phyloP scores from a whole-genome alignment of 1,140 invertebrate genomes.

The Reticulitermes speratus region DNA sequence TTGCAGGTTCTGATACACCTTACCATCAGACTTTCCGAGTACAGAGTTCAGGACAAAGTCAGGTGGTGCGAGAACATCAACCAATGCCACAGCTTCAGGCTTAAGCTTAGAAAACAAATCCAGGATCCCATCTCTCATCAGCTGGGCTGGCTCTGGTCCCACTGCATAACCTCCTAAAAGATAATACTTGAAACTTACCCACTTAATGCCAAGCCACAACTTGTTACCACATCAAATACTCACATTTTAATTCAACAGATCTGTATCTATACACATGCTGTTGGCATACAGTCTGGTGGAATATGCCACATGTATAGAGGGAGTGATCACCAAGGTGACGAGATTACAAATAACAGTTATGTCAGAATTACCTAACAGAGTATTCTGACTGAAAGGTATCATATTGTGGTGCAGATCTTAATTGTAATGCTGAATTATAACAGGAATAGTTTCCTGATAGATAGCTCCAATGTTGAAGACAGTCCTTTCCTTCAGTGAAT shows the following conservation, averaged over 20 bases:
- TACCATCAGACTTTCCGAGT: constrained; percentile 75
- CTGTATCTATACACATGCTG: not conserved
- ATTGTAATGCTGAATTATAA: too few species aligned
- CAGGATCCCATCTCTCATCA: constrained; percentile 62
- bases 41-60: constrained; percentile 84
- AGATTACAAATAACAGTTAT: too few species aligned
- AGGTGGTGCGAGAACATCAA: constrained; percentile 82
- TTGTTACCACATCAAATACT: not conserved
- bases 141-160: constrained; percentile 48
- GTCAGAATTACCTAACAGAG: too few species aligned
- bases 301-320: not conserved
- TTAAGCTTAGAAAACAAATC: constrained; percentile 62
- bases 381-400: too few species aligned
- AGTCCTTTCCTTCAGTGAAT: too few species aligned
- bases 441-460: too few species aligned
- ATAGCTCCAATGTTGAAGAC: too few species aligned
- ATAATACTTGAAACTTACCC: not conserved
- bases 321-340: not conserved
- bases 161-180: constrained; percentile 37
- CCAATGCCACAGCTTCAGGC: constrained; percentile 72
- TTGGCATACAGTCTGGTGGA: not conserved
- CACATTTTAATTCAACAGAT: not conserved
- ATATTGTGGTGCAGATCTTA: too few species aligned
- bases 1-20: constrained; percentile 49
- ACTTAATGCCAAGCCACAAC: not conserved